Evolutionary conservation across 2,888 invertebrate genomes (phyloP), one percentile per base, ranked within the genome.

Genomic region (Platycheirus rosarum): DNA sequence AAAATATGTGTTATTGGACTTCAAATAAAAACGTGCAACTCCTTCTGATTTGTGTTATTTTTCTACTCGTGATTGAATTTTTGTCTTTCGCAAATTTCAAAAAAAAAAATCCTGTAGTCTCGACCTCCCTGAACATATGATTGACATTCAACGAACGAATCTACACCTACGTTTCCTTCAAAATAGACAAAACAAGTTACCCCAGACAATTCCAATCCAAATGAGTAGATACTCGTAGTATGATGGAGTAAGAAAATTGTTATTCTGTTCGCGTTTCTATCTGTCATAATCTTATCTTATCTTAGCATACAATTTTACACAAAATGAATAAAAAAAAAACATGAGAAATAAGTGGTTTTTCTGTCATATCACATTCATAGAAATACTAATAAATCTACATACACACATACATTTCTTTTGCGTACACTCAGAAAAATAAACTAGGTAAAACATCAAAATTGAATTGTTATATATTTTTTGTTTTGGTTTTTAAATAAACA

Each of bases 281-380:
- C 14, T 57, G 23, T 40, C 42, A 8, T 44, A 42, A 60, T 60
- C 42, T 44, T 16, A 60, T 60, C 60, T 42, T 60, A 60, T 44
- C 60, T 42, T 60, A 42, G 42, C 40, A 26, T 60, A 60, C 26
- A 57, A 26, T 42, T 23, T 40, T n/a, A 60, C 60, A 42, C 4
- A 2, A 44, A 1, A 7, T 29, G 29, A n/a, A 29, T 42, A 60
- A 60, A 29, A 60, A 11, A 2, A 42, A 42, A 11, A 60, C 42
- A 44, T 44, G 26, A 44, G 26, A 42, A 23, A 57, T 40, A 57
- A 57, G 57, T 57, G 14, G 57, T 60, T 44, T 55, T 26, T 42
- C 42, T 60, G 60, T 60, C 60, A 60, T 29, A 42, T 60, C 42
- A 44, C 16, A 32, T 8, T 6, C 29, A 32, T 8, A 32, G 1